These are phyloP conservation scores for Eulemur rubriventer DNA, from an alignment of 2,797 vertebrate species.

Conservation along the genomic window DNA sequence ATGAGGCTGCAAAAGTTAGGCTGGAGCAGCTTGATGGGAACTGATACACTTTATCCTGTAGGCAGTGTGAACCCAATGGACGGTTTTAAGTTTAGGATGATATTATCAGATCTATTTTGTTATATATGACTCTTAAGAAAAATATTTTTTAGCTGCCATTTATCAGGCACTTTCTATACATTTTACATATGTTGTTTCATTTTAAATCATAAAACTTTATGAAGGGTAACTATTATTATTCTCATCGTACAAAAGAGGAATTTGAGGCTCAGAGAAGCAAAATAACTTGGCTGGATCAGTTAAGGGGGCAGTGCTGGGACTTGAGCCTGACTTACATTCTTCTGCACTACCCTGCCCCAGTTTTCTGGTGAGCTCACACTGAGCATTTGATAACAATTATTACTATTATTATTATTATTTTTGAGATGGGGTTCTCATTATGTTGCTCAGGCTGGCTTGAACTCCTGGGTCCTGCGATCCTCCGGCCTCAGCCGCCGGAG, in stretches of 20 bases:
- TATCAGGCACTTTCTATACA: background rate
- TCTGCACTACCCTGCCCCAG: background rate
- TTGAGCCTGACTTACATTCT: background rate
- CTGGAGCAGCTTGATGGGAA: background rate
- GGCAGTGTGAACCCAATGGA: background rate
- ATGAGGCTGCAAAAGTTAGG: background rate
- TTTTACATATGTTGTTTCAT: background rate
- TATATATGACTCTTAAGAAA: background rate
- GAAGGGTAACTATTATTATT: background rate
- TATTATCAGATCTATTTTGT: background rate
- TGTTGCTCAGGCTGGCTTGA: background rate
- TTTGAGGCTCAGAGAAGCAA: background rate
- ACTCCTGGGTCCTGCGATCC: background rate
- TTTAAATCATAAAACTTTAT: background rate
- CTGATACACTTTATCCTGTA: background rate
- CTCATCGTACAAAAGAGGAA: background rate
- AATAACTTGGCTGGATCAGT: background rate
- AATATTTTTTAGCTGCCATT: background rate
- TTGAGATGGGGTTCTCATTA: background rate
- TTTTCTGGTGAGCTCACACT: background rate
- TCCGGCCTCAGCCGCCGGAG: background rate
- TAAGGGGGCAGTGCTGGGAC: background rate
- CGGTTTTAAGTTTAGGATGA: background rate
- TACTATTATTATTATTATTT: background rate
- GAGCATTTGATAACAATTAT: background rate